These are phyloP conservation scores for Drosophila azteca DNA, from an alignment of 1,140 invertebrate species.

Conservation along the genomic window DNA sequence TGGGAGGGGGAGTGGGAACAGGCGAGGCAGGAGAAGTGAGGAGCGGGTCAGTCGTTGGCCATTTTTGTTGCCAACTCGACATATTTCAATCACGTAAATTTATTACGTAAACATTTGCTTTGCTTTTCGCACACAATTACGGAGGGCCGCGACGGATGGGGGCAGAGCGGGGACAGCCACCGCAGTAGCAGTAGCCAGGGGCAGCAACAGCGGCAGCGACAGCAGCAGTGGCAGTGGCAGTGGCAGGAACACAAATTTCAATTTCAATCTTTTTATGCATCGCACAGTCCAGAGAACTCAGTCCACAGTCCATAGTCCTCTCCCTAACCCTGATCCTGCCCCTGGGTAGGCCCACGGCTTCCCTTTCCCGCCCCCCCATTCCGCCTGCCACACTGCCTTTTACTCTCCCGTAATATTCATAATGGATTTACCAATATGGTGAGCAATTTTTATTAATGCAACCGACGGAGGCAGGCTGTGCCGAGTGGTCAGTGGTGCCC, in stretches of 20 bases:
- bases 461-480: conserved; percentile 20
- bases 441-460: conserved; percentile 81
- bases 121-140: conserved; percentile 82
- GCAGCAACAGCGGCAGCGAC: conserved; percentile 8
- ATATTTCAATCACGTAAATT: conserved; percentile 84
- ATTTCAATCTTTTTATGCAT: conserved; percentile 72
- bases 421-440: conserved; percentile 83
- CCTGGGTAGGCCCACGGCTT: background rate
- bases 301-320: conserved; percentile 11
- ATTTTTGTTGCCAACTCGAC: conserved; percentile 82
- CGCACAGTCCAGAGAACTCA: conserved; percentile 8
- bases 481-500: conserved; percentile 38
- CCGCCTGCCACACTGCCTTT: conserved; percentile 43
- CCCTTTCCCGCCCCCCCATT: background rate
- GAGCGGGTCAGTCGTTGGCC: conserved; percentile 47
- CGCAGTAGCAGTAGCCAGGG: conserved; percentile 3
- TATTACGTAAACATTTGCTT: conserved; percentile 84
- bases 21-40: background rate
- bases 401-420: conserved; percentile 80
- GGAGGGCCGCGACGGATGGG: conserved; percentile 33
- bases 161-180: conserved; percentile 3
- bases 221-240: conserved; percentile 11
- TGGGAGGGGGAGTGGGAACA: background rate
- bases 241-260: conserved; percentile 68
- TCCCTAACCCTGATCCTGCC: conserved; percentile 1